Percentiles rank a stretch among this genome's conserved stretches.
phyloP scores from a whole-genome alignment of 1,140 invertebrate species.

The Muscidifurax raptorellus region DNA sequence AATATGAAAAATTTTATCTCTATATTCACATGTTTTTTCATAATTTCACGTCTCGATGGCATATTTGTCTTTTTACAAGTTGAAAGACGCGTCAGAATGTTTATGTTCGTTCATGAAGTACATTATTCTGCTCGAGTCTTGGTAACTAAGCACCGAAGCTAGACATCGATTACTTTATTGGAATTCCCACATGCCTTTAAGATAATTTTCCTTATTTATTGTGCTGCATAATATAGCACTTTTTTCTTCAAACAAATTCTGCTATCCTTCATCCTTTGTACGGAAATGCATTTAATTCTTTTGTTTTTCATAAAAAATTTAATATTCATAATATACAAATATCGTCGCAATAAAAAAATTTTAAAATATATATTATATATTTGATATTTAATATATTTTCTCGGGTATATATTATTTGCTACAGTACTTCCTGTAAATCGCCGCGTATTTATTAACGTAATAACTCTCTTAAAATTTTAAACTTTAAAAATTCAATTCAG shows the following conservation, averaged over 20 bases:
- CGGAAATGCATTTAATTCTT: not conserved
- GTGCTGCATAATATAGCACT: conserved; percentile 23
- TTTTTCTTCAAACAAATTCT: conserved; percentile 2
- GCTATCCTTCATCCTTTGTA: not conserved
- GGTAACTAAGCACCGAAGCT: conserved; percentile 55
- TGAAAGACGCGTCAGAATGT: conserved; percentile 47
- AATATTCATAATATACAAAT: conserved; percentile 1
- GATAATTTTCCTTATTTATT: conserved; percentile 20
- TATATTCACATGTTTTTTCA: conserved; percentile 51
- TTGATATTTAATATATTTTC: not conserved
- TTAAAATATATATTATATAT: not conserved
- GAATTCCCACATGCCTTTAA: conserved; percentile 66
- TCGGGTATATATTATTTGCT: not conserved
- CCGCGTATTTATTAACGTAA: not conserved
- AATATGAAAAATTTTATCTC: conserved; percentile 51
- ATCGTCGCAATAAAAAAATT: not conserved
- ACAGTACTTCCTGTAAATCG: not conserved
- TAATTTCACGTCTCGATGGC: conserved; percentile 50
- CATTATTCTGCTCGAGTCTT: conserved; percentile 50
- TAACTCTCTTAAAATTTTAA: conserved; percentile 1
- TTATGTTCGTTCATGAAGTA: conserved; percentile 45
- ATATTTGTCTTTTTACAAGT: conserved; percentile 41
- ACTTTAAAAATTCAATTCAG: conserved; percentile 8
- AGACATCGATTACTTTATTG: conserved; percentile 51
- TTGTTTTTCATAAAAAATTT: not conserved